Evolutionary conservation across 2,113 vertebrate genomes (phyloP).

Genomic region (Passerina amoena): DNA sequence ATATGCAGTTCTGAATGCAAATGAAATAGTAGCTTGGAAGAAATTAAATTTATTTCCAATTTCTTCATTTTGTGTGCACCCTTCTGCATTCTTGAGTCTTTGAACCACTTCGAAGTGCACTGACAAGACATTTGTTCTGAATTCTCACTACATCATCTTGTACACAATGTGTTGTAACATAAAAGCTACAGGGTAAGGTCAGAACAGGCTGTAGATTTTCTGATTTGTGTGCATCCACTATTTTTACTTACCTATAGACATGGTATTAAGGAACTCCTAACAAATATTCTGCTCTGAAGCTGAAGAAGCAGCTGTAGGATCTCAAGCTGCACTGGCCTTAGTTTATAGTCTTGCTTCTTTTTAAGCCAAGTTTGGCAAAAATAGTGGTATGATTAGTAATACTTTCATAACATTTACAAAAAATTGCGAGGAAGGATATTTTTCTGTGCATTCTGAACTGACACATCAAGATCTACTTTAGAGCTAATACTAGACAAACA

Average conservation of each 20-base stretch:
- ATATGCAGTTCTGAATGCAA: not conserved
- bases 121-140: not conserved
- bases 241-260: not conserved
- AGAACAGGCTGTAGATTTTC: not conserved
- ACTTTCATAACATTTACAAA: not conserved
- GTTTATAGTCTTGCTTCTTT: not conserved
- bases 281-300: not conserved
- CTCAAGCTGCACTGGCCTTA: not conserved
- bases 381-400: not conserved
- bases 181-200: not conserved
- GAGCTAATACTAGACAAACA: not conserved
- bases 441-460: not conserved
- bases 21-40: not conserved
- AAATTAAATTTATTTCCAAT: not conserved
- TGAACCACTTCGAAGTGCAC: not conserved
- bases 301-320: conserved; percentile 11
- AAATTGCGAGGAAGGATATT: not conserved
- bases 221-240: not conserved
- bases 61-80: not conserved
- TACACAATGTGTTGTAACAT: not conserved
- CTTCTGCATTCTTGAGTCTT: not conserved
- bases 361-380: not conserved
- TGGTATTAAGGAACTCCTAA: not conserved
- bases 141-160: not conserved
- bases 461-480: not conserved